Conservation (phyloP, 2,797 vertebrate genomes). For the Poeciliopsis turneri region DNA sequence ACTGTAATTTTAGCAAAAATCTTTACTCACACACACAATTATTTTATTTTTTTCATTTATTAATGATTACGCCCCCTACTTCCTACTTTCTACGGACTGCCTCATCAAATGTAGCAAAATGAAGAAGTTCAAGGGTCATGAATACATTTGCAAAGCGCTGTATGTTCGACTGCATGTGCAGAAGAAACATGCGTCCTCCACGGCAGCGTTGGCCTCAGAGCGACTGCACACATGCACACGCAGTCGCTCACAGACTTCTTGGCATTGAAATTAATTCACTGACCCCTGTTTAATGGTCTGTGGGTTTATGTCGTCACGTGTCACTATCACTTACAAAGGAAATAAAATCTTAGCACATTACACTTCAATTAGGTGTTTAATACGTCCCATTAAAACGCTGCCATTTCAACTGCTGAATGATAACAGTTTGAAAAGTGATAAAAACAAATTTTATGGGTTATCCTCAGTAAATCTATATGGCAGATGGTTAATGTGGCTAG, state of each 20-base stretch:
- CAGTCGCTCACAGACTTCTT: conserved; percentile 25
- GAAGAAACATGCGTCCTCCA: conserved; percentile 25
- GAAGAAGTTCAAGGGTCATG: background rate
- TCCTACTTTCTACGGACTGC: background rate
- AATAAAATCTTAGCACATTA: conserved; percentile 73
- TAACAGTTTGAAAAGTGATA: conserved; percentile 74
- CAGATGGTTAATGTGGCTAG: conserved; percentile 35
- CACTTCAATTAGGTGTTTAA: conserved; percentile 78
- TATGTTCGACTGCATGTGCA: conserved; percentile 31
- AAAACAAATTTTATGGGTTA: conserved; percentile 66
- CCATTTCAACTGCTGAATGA: conserved; percentile 67
- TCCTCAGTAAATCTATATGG: conserved; percentile 72
- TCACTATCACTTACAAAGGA: conserved; percentile 70
- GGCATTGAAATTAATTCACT: conserved; percentile 68
- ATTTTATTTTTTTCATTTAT: background rate
- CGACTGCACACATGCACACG: background rate
- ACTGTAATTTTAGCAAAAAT: background rate
- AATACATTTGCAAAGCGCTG: background rate
- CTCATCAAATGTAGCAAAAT: background rate
- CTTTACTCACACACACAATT: background rate
- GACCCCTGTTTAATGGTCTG: conserved; percentile 70
- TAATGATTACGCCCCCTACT: background rate
- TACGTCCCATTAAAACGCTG: conserved; percentile 68
- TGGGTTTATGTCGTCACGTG: conserved; percentile 72
- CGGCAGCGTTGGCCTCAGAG: conserved; percentile 35